A percentile compares a stretch with the other conserved stretches of the same genome.
These are phyloP conservation scores for Zophobas morio DNA, from an alignment of 1,140 invertebrate species.

Conservation along the genomic window DNA sequence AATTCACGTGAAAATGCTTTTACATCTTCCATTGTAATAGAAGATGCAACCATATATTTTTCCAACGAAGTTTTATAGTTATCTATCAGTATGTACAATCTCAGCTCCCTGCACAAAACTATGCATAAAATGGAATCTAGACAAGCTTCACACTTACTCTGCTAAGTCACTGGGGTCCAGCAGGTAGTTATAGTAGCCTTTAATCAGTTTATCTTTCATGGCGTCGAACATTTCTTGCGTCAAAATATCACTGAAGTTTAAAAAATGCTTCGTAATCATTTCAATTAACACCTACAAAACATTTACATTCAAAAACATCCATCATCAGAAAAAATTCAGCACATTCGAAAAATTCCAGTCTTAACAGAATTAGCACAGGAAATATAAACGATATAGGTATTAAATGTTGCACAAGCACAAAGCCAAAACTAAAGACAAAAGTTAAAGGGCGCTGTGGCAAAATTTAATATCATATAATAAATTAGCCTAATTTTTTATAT, in stretches of 20 bases:
- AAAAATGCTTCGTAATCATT: conserved; percentile 76
- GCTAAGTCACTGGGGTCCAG: conserved; percentile 72
- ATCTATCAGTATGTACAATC: conserved; percentile 70
- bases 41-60: conserved; percentile 67
- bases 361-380: too few relatives aligned
- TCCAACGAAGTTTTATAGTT: conserved; percentile 70
- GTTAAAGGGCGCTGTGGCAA: too few relatives aligned
- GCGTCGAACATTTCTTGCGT: conserved; percentile 76
- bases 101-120: conserved; percentile 70
- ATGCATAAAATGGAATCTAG: conserved; percentile 11
- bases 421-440: too few relatives aligned
- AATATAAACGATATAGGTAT: too few relatives aligned
- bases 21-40: conserved; percentile 75
- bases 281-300: conserved; percentile 71
- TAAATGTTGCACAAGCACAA: too few relatives aligned
- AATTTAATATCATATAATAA: too few relatives aligned
- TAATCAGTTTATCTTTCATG: conserved; percentile 77
- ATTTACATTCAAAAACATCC: neutral
- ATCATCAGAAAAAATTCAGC: neutral
- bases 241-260: conserved; percentile 66
- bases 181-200: conserved; percentile 81
- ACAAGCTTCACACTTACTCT: neutral
- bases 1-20: conserved; percentile 73
- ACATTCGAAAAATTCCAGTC: neutral
- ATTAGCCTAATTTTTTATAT: neutral